Evolutionary conservation across 2,113 vertebrate species (phyloP), one percentile per base, ranked within the genome.

Genomic region (Hemibagrus wyckioides): DNA sequence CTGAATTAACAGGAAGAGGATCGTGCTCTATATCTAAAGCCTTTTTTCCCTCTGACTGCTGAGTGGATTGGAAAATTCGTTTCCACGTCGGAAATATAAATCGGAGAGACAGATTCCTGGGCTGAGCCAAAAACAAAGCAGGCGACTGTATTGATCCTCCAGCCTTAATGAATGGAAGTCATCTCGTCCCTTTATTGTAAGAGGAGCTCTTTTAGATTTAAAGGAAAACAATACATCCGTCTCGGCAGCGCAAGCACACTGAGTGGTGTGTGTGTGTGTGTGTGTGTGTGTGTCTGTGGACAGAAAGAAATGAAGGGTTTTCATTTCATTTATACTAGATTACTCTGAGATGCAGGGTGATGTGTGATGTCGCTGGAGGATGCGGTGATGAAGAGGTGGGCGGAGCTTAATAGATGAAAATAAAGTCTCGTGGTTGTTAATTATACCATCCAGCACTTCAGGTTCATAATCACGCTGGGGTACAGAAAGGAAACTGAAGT

Each of bases 91-190:
- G 80, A 50, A 52, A 80, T 83, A 39, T 84, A 56, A 81, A 86
- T 81, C 86, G 81, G 41, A 90, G 50, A 80, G 82, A 73, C 39
- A 11, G 21, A 57, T 30, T 80, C 86, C 63, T 57, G 65, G 65
- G 81, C 56, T 14, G 9, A 14, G 61, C 33, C 54, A 36, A 50
- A 52, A 75, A 28, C 23, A 28, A 48, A 48, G 48, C 76, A 19
- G 65, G 52, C 10, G n/a, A 52, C 7, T 33, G 7, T 83, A 73
- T 87, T 69, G n/a, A 88, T 73, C 57, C 50, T 63, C 36, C 50
- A 36, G 69, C 28, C 65, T 28, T 86, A 82, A 86, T 86, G 81
- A 90, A 86, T 57, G 75, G 73, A 85, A 71, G 28, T 33, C 36
- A 44, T 80, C 71, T 50, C 48, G 19, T 84, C 71, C 30, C 23